Percentiles rank a stretch among this genome's conserved stretches.
These are phyloP conservation scores for Laspeyria flexula DNA, from an alignment of 2,888 invertebrate genomes.

Conservation along the genomic window DNA sequence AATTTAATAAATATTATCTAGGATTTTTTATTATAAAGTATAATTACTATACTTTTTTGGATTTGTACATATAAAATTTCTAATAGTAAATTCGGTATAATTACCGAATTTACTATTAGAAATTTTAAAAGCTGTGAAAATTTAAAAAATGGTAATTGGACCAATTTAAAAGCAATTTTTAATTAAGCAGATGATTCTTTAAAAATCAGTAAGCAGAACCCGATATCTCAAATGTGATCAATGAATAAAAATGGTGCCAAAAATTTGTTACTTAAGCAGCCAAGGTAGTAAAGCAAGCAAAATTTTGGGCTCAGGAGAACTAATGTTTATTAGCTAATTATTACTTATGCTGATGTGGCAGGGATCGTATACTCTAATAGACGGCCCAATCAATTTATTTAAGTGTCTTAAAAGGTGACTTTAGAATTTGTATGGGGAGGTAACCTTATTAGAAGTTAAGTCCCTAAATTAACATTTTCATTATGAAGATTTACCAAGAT, in stretches of 20 bases:
- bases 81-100: no score
- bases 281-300: background rate
- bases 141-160: no score
- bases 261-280: conserved; percentile 21
- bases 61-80: no score
- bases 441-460: background rate
- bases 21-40: no score
- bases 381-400: background rate
- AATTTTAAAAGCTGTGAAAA: no score
- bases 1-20: no score
- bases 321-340: conserved; percentile 26
- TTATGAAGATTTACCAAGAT: background rate
- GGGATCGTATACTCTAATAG: background rate
- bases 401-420: background rate
- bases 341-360: conserved; percentile 15
- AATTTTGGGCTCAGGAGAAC: conserved; percentile 7
- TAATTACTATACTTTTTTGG: no score
- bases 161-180: no score
- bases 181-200: conserved; percentile 39
- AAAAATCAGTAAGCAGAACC: conserved; percentile 39
- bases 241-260: conserved; percentile 36
- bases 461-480: background rate
- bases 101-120: no score
- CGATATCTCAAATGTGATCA: conserved; percentile 41
- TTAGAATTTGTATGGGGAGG: background rate